Base-by-base conservation (phyloP, 2,797 vertebrate species). In the Spinus pinus region DNA sequence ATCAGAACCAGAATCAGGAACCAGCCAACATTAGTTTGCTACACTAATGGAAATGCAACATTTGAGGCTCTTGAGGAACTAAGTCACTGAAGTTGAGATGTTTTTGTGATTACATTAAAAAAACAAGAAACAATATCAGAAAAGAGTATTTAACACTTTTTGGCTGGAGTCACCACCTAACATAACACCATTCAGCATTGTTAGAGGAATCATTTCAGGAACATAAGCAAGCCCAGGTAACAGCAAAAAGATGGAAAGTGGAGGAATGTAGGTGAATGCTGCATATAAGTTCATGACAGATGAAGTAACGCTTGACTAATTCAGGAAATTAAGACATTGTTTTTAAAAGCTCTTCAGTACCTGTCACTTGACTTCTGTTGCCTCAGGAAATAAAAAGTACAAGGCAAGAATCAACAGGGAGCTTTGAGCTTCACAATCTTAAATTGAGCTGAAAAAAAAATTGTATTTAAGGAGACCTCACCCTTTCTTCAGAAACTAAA, bases 401-500 rank as follows among this genome's bases (percentile, higher is more conserved):
- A 5, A 70, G 73, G 67, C 92, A 96, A 94, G 89, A 94, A 35
- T 51, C 18, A 86, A 86, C 89, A 94, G 19, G 44, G 69, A 84
- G 14, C 75, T 93, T 60, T 83, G 75, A 86, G 78, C 81, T 80
- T 74, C 77, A 56, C 1, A 8, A 77, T 33, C 73, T 53, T 57
- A 88, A 79, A 33, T 0, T 54, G n/a, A 70, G 30, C 44, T 92
- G 80, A 66, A 93, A 92, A 88, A 88, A 85, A 72, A 33, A 17
- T 2, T 27, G 11, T 51, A 56, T 41, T 78, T 51, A 62, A 78
- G 69, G 69, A 92, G 49, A 96, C 84, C 86, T 91, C 94, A 91
- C 91, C 92, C 89, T 49, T 89, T 94, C 91, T 94, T 84, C 80
- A 93, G 95, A 94, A 93, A 90, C 44, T 39, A 69, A 81, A 90